Evolutionary conservation across 2,797 vertebrate species (phyloP), one percentile per base, ranked within the genome.

Genomic region (Muscicapa striata): DNA sequence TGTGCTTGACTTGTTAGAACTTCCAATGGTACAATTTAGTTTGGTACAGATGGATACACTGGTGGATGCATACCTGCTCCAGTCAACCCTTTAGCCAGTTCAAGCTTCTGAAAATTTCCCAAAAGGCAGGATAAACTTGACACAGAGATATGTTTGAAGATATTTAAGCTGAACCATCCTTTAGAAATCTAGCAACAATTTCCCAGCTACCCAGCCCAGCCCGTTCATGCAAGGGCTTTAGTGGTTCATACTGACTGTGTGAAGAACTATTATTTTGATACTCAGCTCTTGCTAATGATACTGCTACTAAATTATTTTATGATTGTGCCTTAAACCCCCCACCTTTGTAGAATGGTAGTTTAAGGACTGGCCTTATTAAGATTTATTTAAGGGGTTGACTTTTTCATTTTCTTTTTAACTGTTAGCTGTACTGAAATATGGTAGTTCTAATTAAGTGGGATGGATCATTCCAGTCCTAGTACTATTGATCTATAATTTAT

Each of bases 401-500:
- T 78, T 90, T 80, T 86, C 9, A 32, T 83, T 30, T 43, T 85
- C 85, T 84, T 91, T 89, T 48, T 51, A 84, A n/a, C 86, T 86
- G 55, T 94, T 87, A 96, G 93, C 85, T 90, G 67, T 94, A 73
- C 77, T 94, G 95, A 92, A 96, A 96, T 94, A 87, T 45, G 64
- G 89, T 93, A 26, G 70, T 93, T 97, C 94, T 97, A 98, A 97
- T 98, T 98, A 97, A 82, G 72, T 48, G 51, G 93, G 94, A 95
- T 97, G 96, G 97, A 97, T 97, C 91, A 93, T 97, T 97, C 93
- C 84, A 58, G 52, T 94, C 96, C 69, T 78, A 89, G 90, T 91
- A 49, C 76, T 97, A 97, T 98, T 97, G 98, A 98, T 97, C 93
- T 97, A 95, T 94, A 96, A 96, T 90, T 97, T 97, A 95, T 95